Evolutionary conservation across 2,888 invertebrate genomes (phyloP).

Genomic region (Hypena proboscidalis): DNA sequence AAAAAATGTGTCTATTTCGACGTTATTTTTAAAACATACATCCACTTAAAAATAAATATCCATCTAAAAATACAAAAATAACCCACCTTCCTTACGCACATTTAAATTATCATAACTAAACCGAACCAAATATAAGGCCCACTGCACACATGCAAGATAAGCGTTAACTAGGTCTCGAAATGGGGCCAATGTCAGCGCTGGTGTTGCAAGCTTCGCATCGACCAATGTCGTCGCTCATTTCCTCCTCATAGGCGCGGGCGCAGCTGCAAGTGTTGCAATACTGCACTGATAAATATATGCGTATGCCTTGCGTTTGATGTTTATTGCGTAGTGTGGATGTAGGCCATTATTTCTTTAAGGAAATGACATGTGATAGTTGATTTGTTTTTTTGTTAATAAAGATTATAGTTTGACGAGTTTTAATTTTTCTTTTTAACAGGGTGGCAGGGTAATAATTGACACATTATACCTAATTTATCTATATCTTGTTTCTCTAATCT

Average conservation of each 20-base stretch:
- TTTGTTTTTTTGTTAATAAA: too few species aligned
- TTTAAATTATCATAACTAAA: conserved; percentile 35
- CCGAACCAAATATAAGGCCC: conserved; percentile 29
- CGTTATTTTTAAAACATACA: too few species aligned
- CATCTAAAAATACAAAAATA: too few species aligned
- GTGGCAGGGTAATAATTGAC: too few species aligned
- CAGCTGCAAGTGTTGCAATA: conserved; percentile 41
- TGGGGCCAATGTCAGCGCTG: conserved; percentile 75
- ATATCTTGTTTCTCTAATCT: too few species aligned
- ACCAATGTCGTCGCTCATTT: conserved; percentile 73
- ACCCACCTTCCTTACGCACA: conserved; percentile 5
- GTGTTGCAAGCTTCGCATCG: conserved; percentile 72
- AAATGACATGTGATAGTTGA: too few species aligned
- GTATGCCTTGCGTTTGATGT: conserved; percentile 11
- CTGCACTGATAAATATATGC: conserved; percentile 31
- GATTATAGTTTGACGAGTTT: too few species aligned
- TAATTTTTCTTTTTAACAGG: too few species aligned
- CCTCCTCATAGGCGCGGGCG: conserved; percentile 53
- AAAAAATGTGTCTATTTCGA: too few species aligned
- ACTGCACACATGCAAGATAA: conserved; percentile 66
- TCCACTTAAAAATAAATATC: too few species aligned
- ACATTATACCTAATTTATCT: too few species aligned
- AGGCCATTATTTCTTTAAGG: too few species aligned
- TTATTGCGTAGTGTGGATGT: conserved; percentile 10
- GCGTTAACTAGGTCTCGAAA: conserved; percentile 75